Percentiles rank a stretch among this genome's conserved stretches.
These are phyloP conservation scores for Heliothis subflexa DNA, from an alignment of 1,140 invertebrate species.

Conservation along the genomic window DNA sequence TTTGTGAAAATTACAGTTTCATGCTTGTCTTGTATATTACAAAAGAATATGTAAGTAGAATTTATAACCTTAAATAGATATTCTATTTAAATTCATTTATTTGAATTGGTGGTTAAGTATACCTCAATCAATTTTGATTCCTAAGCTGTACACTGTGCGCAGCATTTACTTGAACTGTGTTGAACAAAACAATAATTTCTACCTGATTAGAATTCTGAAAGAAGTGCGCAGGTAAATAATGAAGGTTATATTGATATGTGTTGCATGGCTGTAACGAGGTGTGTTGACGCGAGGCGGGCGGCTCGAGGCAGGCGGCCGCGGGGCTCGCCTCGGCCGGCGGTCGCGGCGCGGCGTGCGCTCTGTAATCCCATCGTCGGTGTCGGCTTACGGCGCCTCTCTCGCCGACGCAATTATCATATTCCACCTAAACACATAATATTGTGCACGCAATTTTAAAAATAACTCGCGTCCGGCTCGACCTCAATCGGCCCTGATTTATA, in stretches of 20 bases:
- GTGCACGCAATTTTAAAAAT: slow-evolving; percentile 85
- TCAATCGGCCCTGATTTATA: slow-evolving; percentile 81
- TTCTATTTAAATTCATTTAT: too few species aligned
- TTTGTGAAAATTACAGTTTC: slow-evolving; percentile 29
- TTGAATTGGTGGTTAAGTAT: too few species aligned
- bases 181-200: too few species aligned
- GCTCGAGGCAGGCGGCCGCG: slow-evolving; percentile 37
- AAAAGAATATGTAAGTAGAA: not conserved
- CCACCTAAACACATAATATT: slow-evolving; percentile 85
- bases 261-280: slow-evolving; percentile 61
- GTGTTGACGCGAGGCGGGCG: slow-evolving; percentile 58
- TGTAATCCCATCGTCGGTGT: slow-evolving; percentile 83
- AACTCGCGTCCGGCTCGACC: slow-evolving; percentile 78
- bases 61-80: not conserved
- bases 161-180: too few species aligned
- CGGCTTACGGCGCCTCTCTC: slow-evolving; percentile 82
- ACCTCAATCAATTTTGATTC: too few species aligned
- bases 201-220: not conserved
- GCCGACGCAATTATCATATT: slow-evolving; percentile 84
- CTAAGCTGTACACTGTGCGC: not conserved
- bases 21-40: slow-evolving; percentile 10
- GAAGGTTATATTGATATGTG: slow-evolving; percentile 2
- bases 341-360: slow-evolving; percentile 59
- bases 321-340: slow-evolving; percentile 48
- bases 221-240: not conserved